These are phyloP conservation scores for Sceloporus tristichus DNA, from an alignment of 2,113 vertebrate genomes.

Conservation along the genomic window DNA sequence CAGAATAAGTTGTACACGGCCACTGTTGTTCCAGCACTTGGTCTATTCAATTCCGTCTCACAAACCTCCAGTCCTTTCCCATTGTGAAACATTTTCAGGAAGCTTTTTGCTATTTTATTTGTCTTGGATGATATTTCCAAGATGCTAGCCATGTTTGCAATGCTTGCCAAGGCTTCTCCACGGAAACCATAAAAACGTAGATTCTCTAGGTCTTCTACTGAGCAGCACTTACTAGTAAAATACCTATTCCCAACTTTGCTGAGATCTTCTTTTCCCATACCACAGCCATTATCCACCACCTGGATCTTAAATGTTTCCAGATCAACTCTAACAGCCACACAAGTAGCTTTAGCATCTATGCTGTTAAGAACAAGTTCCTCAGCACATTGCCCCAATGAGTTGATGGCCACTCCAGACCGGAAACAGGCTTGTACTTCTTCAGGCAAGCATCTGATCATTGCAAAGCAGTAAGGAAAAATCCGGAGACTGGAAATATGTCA, in stretches of 20 bases:
- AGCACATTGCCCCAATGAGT: constrained; percentile 89
- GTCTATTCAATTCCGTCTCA: constrained; percentile 83
- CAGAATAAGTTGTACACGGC: constrained; percentile 89
- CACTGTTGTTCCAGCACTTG: constrained; percentile 90
- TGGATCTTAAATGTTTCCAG: constrained; percentile 92
- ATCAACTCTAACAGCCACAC: constrained; percentile 89
- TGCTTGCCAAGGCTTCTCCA: constrained; percentile 94
- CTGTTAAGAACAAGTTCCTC: constrained; percentile 95
- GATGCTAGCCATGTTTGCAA: constrained; percentile 83
- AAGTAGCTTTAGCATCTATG: constrained; percentile 92
- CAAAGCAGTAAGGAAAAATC: constrained; percentile 33
- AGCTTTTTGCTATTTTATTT: constrained; percentile 83
- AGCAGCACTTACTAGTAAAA: constrained; percentile 91
- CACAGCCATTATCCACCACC: constrained; percentile 92
- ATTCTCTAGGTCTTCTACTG: constrained; percentile 86
- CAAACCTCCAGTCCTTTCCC: constrained; percentile 81
- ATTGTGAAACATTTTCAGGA: constrained; percentile 87
- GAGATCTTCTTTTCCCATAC: constrained; percentile 86
- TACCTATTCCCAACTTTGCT: constrained; percentile 85
- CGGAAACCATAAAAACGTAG: constrained; percentile 89
- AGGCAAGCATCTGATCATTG: constrained; percentile 89
- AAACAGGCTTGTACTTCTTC: constrained; percentile 85
- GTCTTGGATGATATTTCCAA: constrained; percentile 91
- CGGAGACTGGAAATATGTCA: constrained; percentile 38
- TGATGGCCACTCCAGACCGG: constrained; percentile 89